A percentile compares a stretch with the other conserved stretches of the same genome.
Conservation (phyloP, 2,888 invertebrate genomes). For the Stomorhina lunata region DNA sequence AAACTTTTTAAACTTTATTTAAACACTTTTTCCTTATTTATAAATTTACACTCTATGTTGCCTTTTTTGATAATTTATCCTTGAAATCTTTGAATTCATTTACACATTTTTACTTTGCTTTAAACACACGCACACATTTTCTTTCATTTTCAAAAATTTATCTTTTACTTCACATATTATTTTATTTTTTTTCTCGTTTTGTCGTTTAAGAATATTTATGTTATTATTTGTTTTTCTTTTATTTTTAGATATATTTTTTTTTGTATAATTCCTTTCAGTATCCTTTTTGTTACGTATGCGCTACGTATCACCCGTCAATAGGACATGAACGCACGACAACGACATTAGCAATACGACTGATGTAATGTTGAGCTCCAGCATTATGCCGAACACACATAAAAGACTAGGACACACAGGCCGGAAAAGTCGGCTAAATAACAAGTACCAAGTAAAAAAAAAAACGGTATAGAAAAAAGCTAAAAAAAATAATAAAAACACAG, state of each 20-base stretch:
- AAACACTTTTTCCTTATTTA: not conserved
- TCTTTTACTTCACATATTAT: not conserved
- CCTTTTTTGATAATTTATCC: not conserved
- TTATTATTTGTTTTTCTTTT: constrained; percentile 22
- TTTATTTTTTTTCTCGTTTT: not conserved
- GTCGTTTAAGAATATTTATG: not conserved
- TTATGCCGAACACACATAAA: constrained; percentile 65
- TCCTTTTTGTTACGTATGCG: constrained; percentile 53
- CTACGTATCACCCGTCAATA: constrained; percentile 61
- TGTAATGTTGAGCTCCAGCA: constrained; percentile 68
- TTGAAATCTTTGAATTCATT: constrained; percentile 4
- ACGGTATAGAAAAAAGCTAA: not conserved
- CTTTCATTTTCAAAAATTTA: not conserved
- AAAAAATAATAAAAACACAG: not conserved
- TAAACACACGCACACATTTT: not conserved
- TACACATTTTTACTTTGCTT: not conserved
- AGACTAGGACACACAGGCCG: constrained; percentile 65
- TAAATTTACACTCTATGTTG: not conserved
- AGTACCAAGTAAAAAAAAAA: constrained; percentile 31
- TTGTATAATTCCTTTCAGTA: not conserved
- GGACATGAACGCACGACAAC: constrained; percentile 76
- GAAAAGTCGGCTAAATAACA: constrained; percentile 66
- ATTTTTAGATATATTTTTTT: not conserved
- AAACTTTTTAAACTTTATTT: not conserved
- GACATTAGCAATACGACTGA: constrained; percentile 76